A percentile compares a stretch with the other conserved stretches of the same genome.
Conservation (phyloP, 1,140 invertebrate genomes). For the Conus ventricosus region DNA sequence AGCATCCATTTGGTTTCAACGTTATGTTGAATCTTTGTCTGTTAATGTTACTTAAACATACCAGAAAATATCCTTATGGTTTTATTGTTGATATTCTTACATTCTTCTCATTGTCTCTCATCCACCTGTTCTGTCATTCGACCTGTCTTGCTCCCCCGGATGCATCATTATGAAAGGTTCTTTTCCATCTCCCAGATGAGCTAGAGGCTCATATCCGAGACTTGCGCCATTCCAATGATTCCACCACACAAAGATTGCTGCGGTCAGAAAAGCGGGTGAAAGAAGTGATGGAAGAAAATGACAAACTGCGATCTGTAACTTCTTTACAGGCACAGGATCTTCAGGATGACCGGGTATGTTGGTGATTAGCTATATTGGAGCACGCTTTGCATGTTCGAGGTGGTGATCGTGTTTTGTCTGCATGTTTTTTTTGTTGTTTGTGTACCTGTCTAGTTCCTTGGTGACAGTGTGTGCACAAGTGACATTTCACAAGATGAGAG, state of each 20-base stretch:
- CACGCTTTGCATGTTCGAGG: too few species aligned
- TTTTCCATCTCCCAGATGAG: constrained; percentile 52
- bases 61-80: too few species aligned
- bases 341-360: constrained; percentile 36
- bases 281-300: constrained; percentile 53
- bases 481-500: too few species aligned
- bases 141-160: too few species aligned
- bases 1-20: too few species aligned
- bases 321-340: constrained; percentile 35
- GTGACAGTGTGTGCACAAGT: too few species aligned
- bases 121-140: background rate
- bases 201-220: constrained; percentile 62
- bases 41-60: background rate
- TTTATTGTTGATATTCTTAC: too few species aligned
- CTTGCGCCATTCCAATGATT: constrained; percentile 61
- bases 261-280: constrained; percentile 51
- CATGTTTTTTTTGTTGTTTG: too few species aligned
- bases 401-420: too few species aligned
- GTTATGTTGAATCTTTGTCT: background rate
- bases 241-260: constrained; percentile 46
- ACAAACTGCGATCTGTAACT: constrained; percentile 39
- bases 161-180: background rate
- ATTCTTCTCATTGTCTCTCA: background rate
- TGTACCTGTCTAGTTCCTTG: too few species aligned
- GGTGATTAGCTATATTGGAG: background rate